phyloP scores from a whole-genome alignment of 1,140 invertebrate species.

The Acromyrmex heyeri region DNA sequence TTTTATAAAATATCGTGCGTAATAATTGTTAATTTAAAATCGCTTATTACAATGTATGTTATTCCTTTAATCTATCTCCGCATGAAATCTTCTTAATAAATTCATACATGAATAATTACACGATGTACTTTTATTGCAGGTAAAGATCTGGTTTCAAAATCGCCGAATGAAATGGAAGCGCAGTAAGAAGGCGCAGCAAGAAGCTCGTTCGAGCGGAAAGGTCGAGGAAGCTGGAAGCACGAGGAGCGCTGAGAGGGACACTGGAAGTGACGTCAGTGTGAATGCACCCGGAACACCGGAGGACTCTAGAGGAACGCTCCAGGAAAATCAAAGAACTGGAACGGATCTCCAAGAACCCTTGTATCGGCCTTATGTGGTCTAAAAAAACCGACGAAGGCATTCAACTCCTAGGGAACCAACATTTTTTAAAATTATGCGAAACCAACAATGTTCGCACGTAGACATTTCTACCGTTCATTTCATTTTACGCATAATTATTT shows the following conservation, averaged over 20 bases:
- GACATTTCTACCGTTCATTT: background rate
- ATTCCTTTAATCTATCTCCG: background rate
- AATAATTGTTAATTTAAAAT: conserved; percentile 35
- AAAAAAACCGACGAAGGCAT: conserved; percentile 61
- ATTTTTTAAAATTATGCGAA: background rate
- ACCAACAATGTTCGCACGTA: background rate
- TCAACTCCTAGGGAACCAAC: conserved; percentile 13
- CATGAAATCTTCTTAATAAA: background rate
- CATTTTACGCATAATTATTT: background rate
- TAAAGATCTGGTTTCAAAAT: conserved; percentile 99
- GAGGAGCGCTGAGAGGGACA: conserved; percentile 77
- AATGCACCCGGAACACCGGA: conserved; percentile 78
- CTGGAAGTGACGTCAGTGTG: conserved; percentile 77
- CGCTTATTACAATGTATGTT: background rate
- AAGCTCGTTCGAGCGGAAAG: conserved; percentile 87
- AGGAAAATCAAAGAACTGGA: conserved; percentile 79
- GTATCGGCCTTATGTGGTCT: conserved; percentile 85
- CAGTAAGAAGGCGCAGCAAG: conserved; percentile 97
- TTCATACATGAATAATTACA: background rate
- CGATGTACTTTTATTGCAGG: conserved; percentile 87
- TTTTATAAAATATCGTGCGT: conserved; percentile 1
- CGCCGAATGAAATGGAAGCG: conserved; percentile 98
- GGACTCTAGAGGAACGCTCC: conserved; percentile 79
- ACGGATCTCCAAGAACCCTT: conserved; percentile 84
- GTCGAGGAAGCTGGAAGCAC: conserved; percentile 77